Base-by-base conservation (phyloP, 2,113 vertebrate species). In the Turnix velox region DNA sequence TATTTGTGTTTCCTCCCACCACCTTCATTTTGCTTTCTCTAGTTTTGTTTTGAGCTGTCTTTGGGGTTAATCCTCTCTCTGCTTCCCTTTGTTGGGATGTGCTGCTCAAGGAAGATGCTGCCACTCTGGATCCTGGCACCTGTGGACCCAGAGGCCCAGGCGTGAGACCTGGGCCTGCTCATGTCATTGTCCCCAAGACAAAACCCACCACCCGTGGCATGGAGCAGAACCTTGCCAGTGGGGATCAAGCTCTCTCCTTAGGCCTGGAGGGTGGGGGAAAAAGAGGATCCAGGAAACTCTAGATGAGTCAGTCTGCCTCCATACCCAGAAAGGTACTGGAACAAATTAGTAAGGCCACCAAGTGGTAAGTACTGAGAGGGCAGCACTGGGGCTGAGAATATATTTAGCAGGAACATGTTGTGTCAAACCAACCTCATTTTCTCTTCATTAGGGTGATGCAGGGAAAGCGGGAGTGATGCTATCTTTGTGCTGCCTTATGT, bases 31-130 rank as follows among this genome's bases (percentile, higher is more conserved):
- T 79, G 91, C 92, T 96, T 96, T 96, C 96, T 96, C 95, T 94
- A 82, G 96, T 96, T 96, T 94, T 96, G 94, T 49, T 96, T 96
- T 96, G 86, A 94, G 66, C 84, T 1, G 54, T 30, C 69, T 93
- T 57, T 69, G 57, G 20, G 45, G 73, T 91, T 90, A 84, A 80
- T 90, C 73, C 68, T 90, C 33, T 88, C 23, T 91, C 55, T 92
- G 73, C 79, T 52, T 94, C 31, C 19, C 20, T 61, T 75, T 78
- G 52, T 20, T 4, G 14, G 76, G 86, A 90, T 63, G 54, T 76
- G 67, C 48, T 80, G 13, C 35, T 67, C 1, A 3, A 2, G 43
- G 23, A 74, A 19, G 66, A 27, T 39, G 10, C 39, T 6, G 4
- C 16, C 59, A 71, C 69, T 54, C 55, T 8, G 24, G 42, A 73